Evolutionary conservation across 2,888 invertebrate genomes (phyloP).

Genomic region (Mythimna lalbum): DNA sequence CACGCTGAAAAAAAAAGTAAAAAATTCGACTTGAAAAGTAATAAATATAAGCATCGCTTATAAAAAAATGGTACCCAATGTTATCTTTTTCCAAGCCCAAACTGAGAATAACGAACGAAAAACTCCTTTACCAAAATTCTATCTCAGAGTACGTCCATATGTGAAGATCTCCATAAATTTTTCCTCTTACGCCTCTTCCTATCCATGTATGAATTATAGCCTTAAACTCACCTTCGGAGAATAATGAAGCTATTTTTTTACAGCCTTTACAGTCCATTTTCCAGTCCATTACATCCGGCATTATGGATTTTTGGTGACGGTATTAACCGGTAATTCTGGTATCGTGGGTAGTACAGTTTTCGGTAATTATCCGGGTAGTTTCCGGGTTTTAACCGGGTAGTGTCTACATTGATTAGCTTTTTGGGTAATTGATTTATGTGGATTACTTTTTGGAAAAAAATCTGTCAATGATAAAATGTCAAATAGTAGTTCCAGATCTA

Average conservation of each 20-base stretch:
- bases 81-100: no score
- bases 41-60: no score
- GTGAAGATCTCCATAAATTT: conserved; percentile 31
- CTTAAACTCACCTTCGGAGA: conserved; percentile 64
- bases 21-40: no score
- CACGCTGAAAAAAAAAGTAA: no score
- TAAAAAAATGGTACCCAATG: no score
- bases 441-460: no score
- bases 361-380: not conserved
- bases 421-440: no score
- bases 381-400: not conserved
- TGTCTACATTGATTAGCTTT: conserved; percentile 5
- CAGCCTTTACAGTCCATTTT: conserved; percentile 59
- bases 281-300: conserved; percentile 43
- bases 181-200: conserved; percentile 3
- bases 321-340: not conserved
- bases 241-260: conserved; percentile 60
- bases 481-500: no score
- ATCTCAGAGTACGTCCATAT: conserved; percentile 1
- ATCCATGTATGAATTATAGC: conserved; percentile 26
- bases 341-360: not conserved
- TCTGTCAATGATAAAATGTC: not conserved
- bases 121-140: not conserved
- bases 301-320: not conserved
- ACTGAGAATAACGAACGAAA: not conserved